phyloP scores from a whole-genome alignment of 2,888 invertebrate species.

The Stenurella melanura region DNA sequence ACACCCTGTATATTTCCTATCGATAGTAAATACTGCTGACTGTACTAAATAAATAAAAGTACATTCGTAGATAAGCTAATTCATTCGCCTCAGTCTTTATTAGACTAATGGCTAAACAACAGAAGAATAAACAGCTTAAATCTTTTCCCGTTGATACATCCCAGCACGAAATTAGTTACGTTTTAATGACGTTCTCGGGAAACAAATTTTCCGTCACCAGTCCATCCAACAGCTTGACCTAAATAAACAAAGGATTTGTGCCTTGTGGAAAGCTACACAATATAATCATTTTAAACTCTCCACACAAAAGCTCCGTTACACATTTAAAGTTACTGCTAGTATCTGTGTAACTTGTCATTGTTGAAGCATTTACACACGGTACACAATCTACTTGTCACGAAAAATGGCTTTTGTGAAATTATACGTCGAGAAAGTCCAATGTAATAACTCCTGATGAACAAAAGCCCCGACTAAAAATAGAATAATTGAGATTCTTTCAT shows the following conservation, averaged over 20 bases:
- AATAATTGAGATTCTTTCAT: conserved; percentile 19
- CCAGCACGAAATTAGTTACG: conserved; percentile 2
- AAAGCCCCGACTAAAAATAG: neutral
- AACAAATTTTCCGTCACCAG: conserved; percentile 7
- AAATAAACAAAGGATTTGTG: conserved; percentile 30
- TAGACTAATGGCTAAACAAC: neutral
- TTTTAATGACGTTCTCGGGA: conserved; percentile 5
- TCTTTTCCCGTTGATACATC: neutral
- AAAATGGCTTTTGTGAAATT: conserved; percentile 9
- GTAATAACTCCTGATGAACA: conserved; percentile 4
- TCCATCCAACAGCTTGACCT: conserved; percentile 21
- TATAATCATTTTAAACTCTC: conserved; percentile 18
- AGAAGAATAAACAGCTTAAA: neutral
- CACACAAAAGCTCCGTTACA: conserved; percentile 3
- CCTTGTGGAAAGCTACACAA: conserved; percentile 14
- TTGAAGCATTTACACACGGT: conserved; percentile 2
- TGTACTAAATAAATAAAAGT: too few relatives aligned
- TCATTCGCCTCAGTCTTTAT: too few relatives aligned
- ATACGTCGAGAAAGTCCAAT: neutral
- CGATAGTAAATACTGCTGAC: too few relatives aligned
- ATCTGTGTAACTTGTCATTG: conserved; percentile 18
- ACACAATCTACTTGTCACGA: neutral
- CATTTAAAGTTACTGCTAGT: neutral
- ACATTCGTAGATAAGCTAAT: too few relatives aligned
- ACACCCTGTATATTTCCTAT: too few relatives aligned